A percentile compares a stretch with the other conserved stretches of the same genome.
Evolutionary conservation across 2,888 invertebrate species (phyloP).

Genomic region (Oscheius sp.): DNA sequence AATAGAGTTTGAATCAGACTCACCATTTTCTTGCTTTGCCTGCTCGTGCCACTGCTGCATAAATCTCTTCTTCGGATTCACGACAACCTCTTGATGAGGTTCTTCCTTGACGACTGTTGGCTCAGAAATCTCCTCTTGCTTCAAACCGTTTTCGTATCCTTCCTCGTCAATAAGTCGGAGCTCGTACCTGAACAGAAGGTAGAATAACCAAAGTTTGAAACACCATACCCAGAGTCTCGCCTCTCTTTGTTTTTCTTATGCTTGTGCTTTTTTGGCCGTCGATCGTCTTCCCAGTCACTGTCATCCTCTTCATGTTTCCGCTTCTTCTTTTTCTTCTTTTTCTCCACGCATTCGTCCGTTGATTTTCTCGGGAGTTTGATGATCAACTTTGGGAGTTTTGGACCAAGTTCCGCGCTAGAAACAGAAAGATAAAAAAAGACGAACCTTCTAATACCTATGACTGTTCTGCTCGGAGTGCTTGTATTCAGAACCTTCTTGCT

Average conservation of each 20-base stretch:
- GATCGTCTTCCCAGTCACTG: conserved; percentile 43
- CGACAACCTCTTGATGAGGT: background rate
- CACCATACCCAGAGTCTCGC: conserved; percentile 16
- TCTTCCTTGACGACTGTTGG: conserved; percentile 12
- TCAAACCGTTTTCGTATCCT: background rate
- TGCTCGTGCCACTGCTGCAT: conserved; percentile 38
- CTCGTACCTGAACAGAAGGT: conserved; percentile 21
- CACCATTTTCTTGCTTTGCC: conserved; percentile 15
- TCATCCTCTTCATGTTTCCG: conserved; percentile 37
- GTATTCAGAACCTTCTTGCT: conserved; percentile 29
- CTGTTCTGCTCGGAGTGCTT: conserved; percentile 1
- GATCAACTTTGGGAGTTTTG: conserved; percentile 50
- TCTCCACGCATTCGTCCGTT: conserved; percentile 15
- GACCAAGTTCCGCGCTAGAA: conserved; percentile 20
- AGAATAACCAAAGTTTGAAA: background rate
- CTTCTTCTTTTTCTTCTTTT: conserved; percentile 40
- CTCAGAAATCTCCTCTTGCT: conserved; percentile 1
- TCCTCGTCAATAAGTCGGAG: conserved; percentile 22
- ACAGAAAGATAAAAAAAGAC: background rate
- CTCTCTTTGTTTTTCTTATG: conserved; percentile 14
- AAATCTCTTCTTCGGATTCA: conserved; percentile 9
- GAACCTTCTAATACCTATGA: background rate
- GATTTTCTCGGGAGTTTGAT: conserved; percentile 41
- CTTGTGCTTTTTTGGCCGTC: conserved; percentile 13
- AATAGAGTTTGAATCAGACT: background rate